phyloP scores from a whole-genome alignment of 2,113 vertebrate species.

The Cryptoleucopteryx plumbea region DNA sequence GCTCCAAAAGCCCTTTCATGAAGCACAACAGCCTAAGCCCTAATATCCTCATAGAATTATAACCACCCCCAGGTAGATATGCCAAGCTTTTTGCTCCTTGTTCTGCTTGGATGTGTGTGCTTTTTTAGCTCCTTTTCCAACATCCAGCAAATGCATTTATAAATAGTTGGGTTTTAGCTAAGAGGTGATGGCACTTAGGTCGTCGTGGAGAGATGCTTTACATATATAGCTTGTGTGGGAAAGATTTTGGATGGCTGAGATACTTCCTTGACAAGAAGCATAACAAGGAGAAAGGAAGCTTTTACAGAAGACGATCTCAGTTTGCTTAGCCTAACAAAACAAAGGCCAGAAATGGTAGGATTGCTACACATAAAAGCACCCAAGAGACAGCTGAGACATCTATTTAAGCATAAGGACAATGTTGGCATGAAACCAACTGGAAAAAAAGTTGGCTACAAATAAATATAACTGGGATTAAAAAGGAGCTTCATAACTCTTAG shows the following conservation, averaged over 20 bases:
- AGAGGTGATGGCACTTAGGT: background rate
- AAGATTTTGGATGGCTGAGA: background rate
- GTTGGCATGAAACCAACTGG: background rate
- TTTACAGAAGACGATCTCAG: background rate
- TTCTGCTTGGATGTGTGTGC: background rate
- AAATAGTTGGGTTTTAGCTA: background rate
- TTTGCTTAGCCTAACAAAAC: constrained; percentile 20
- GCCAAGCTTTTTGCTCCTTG: background rate
- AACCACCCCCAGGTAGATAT: background rate
- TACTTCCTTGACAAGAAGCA: background rate
- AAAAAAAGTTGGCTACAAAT: background rate
- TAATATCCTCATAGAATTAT: background rate
- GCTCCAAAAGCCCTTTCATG: background rate
- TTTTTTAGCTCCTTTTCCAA: background rate
- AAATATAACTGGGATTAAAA: background rate
- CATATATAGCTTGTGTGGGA: background rate
- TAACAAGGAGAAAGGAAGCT: background rate
- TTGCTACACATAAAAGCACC: constrained; percentile 2
- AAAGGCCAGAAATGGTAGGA: constrained; percentile 11
- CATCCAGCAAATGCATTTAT: background rate
- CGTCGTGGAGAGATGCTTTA: background rate
- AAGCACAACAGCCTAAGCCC: background rate
- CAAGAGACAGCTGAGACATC: background rate
- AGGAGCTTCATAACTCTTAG: background rate
- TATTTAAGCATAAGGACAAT: constrained; percentile 8